phyloP scores from a whole-genome alignment of 1,140 invertebrate genomes.

The Drosophila leontia region DNA sequence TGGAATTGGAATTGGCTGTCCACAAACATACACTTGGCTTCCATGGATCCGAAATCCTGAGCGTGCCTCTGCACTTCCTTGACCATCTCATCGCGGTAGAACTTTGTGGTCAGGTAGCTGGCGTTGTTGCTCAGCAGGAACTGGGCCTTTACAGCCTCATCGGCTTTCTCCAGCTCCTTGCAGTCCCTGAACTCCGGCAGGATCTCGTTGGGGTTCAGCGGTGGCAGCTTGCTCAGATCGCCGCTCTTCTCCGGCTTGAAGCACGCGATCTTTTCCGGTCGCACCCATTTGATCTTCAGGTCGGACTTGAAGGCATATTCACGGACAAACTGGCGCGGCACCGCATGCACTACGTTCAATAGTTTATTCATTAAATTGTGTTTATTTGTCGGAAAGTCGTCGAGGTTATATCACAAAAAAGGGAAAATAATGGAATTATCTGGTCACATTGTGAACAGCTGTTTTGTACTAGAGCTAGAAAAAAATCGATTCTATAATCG shows the following conservation, averaged over 20 bases:
- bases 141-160: constrained; percentile 87
- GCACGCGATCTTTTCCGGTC: constrained; percentile 86
- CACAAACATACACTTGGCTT: constrained; percentile 86
- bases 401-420: constrained; percentile 64
- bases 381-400: constrained; percentile 10
- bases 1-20: too few relatives aligned
- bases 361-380: constrained; percentile 71
- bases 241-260: constrained; percentile 87
- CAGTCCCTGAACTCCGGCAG: constrained; percentile 84
- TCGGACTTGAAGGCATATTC: constrained; percentile 86
- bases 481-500: too few relatives aligned
- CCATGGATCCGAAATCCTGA: constrained; percentile 86
- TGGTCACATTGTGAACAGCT: constrained; percentile 10
- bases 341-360: constrained; percentile 60
- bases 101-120: constrained; percentile 69
- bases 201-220: constrained; percentile 83
- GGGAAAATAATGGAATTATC: background rate
- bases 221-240: constrained; percentile 85
- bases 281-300: constrained; percentile 88
- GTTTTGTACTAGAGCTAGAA: background rate
- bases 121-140: constrained; percentile 87
- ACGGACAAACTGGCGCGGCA: constrained; percentile 68
- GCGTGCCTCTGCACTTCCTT: constrained; percentile 87
- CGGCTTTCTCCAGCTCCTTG: constrained; percentile 87
- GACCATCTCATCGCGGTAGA: constrained; percentile 84